Conservation (phyloP, 2,113 vertebrate genomes). For the Cebidichthys violaceus region DNA sequence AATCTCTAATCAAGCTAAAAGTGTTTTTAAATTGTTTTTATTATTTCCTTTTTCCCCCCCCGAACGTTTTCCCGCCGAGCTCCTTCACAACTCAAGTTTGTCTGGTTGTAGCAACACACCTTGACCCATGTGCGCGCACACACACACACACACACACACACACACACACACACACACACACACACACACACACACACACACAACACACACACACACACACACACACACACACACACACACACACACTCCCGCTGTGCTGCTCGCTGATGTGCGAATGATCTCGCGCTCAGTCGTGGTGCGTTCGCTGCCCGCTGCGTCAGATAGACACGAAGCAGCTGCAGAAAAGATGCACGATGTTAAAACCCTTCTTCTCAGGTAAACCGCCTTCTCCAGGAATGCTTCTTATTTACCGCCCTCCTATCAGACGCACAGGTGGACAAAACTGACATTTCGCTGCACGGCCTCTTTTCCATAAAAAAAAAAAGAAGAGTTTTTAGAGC, state of each 20-base stretch:
- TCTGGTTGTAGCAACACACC: neutral
- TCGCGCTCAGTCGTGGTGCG: slow-evolving; percentile 4
- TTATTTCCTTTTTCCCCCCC: neutral
- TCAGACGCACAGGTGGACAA: neutral
- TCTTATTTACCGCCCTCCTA: slow-evolving; percentile 42
- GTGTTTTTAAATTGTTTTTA: neutral
- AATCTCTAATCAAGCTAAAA: slow-evolving; percentile 31
- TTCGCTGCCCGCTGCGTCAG: slow-evolving; percentile 14
- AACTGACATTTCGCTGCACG: neutral
- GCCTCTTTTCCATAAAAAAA: neutral
- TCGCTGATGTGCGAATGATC: slow-evolving; percentile 49
- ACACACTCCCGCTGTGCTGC: slow-evolving; percentile 24
- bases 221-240: neutral
- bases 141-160: no score
- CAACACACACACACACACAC: no score
- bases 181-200: no score
- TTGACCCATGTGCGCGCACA: neutral
- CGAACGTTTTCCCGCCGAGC: neutral
- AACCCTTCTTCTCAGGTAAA: slow-evolving; percentile 10
- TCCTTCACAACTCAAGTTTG: slow-evolving; percentile 34
- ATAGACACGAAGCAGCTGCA: slow-evolving; percentile 9
- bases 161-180: neutral
- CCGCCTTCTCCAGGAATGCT: neutral
- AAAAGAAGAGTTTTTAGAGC: neutral
- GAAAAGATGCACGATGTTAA: slow-evolving; percentile 3